Evolutionary conservation across 2,797 vertebrate genomes (phyloP).

Genomic region (Betta splendens): DNA sequence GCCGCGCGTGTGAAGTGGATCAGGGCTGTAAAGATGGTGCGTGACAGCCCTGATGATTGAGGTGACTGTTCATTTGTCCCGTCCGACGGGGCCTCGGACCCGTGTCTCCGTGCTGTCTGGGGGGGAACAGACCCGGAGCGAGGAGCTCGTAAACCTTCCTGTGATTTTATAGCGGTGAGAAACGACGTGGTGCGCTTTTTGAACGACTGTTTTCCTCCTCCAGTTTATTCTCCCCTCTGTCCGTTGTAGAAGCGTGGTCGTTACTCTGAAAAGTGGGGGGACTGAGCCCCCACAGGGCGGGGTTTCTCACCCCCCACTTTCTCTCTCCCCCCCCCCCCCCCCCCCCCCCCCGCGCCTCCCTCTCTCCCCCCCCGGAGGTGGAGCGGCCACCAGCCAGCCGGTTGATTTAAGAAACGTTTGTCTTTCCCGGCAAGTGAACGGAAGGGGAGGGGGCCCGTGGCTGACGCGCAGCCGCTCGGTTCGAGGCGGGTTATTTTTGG

Average conservation of each 20-base stretch:
- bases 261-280: slow-evolving; percentile 56
- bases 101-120: slow-evolving; percentile 48
- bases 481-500: slow-evolving; percentile 80
- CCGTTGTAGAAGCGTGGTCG: slow-evolving; percentile 71
- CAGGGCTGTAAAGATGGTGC: neutral
- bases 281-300: slow-evolving; percentile 73
- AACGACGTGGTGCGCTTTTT: slow-evolving; percentile 19
- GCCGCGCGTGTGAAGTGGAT: no score
- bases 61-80: slow-evolving; percentile 15
- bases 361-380: slow-evolving; percentile 49
- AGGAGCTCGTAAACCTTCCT: slow-evolving; percentile 50
- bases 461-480: slow-evolving; percentile 68
- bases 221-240: slow-evolving; percentile 69
- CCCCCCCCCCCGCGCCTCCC: slow-evolving; percentile 47
- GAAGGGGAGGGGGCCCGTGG: slow-evolving; percentile 69
- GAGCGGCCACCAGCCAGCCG: slow-evolving; percentile 83
- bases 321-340: slow-evolving; percentile 21
- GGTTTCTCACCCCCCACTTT: slow-evolving; percentile 49
- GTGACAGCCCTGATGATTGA: slow-evolving; percentile 19
- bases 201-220: slow-evolving; percentile 62
- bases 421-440: slow-evolving; percentile 83
- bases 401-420: slow-evolving; percentile 87
- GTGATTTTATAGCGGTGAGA: slow-evolving; percentile 44
- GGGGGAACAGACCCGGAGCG: slow-evolving; percentile 56
- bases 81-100: slow-evolving; percentile 37